These are phyloP conservation scores for Agrotis clavis DNA, from an alignment of 2,888 invertebrate species.

Conservation along the genomic window DNA sequence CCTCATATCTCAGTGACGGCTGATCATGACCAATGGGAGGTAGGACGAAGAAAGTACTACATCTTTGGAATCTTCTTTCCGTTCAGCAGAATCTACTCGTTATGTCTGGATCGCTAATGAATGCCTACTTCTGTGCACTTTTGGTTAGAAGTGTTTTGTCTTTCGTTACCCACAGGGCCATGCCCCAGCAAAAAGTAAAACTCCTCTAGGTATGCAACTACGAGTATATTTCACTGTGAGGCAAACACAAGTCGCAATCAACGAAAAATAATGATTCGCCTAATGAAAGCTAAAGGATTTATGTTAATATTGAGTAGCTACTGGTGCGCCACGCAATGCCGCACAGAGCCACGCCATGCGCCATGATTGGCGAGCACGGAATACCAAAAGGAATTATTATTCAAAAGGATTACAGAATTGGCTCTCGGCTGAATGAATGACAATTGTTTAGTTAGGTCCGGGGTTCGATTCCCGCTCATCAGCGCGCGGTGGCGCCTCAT, in stretches of 20 bases:
- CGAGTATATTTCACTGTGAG: neutral
- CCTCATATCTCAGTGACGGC: constrained; percentile 1
- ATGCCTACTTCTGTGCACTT: neutral
- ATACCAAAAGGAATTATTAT: constrained; percentile 69
- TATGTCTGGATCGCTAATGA: neutral
- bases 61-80: neutral
- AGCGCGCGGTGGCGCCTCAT: constrained; percentile 76
- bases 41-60: constrained; percentile 14
- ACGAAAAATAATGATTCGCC: constrained; percentile 26
- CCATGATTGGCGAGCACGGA: constrained; percentile 54
- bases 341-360: constrained; percentile 18
- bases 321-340: constrained; percentile 26
- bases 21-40: constrained; percentile 38
- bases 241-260: constrained; percentile 37
- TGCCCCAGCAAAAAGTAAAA: neutral
- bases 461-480: constrained; percentile 78
- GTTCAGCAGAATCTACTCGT: neutral
- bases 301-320: constrained; percentile 42
- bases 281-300: constrained; percentile 50
- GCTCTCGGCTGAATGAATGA: constrained; percentile 73
- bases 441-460: constrained; percentile 76
- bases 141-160: neutral
- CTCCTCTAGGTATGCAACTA: neutral
- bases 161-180: neutral
- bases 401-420: constrained; percentile 75